phyloP scores from a whole-genome alignment of 2,113 vertebrate species.

The Hippopotamus amphibius region DNA sequence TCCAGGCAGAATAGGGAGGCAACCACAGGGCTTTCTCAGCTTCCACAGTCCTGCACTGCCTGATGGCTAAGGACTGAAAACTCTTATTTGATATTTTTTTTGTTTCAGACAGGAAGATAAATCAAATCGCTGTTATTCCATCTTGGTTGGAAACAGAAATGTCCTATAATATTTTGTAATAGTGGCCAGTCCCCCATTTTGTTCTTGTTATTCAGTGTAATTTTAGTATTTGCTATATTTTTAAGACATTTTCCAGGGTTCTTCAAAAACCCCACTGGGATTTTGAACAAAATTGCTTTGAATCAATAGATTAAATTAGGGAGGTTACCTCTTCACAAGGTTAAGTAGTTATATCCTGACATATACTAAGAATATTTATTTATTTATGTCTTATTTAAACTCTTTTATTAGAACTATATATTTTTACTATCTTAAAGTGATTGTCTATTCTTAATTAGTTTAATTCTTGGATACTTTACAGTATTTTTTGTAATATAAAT shows the following conservation, averaged over 20 bases:
- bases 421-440: slow-evolving; percentile 36
- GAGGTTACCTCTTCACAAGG: neutral
- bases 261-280: neutral
- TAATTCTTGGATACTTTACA: slow-evolving; percentile 44
- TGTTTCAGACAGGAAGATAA: neutral
- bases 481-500: slow-evolving; percentile 15
- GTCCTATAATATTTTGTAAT: neutral
- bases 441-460: slow-evolving; percentile 45
- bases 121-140: too few relatives aligned
- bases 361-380: neutral
- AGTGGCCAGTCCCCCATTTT: neutral
- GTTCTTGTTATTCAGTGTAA: neutral
- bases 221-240: neutral
- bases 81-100: neutral
- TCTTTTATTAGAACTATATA: neutral
- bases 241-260: neutral
- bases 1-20: neutral
- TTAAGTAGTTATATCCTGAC: neutral
- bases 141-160: neutral
- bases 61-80: neutral
- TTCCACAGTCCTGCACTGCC: neutral
- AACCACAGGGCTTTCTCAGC: neutral
- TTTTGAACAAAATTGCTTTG: neutral
- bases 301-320: neutral
- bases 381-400: neutral